A percentile compares a stretch with the other conserved stretches of the same genome.
These are phyloP conservation scores for Phodopus roborovskii DNA, from an alignment of 2,113 vertebrate genomes.

Conservation along the genomic window DNA sequence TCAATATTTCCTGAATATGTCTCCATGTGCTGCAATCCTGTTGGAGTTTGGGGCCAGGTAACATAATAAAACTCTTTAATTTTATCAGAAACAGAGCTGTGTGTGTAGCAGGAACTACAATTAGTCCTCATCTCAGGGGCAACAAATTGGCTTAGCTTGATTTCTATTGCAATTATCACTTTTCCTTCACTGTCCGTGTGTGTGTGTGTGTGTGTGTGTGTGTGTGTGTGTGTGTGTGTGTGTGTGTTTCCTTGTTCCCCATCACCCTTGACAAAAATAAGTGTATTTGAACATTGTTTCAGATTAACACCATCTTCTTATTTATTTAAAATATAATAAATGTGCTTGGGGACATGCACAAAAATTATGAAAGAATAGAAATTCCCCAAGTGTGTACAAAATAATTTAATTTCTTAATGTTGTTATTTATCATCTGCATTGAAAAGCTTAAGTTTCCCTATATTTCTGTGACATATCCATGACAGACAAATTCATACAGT, in stretches of 20 bases:
- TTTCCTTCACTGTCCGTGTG: neutral
- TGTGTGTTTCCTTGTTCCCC: neutral
- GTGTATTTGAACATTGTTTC: neutral
- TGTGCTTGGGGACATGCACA: neutral
- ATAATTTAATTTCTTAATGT: neutral
- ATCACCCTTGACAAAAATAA: neutral
- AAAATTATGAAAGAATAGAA: conserved; percentile 36
- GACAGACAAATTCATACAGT: neutral
- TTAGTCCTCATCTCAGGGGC: neutral
- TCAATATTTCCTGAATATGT: neutral
- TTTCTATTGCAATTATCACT: neutral
- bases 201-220: too few relatives aligned
- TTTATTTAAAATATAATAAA: conserved; percentile 27
- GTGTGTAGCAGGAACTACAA: neutral
- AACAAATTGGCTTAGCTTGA: neutral
- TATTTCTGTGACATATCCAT: neutral
- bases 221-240: too few relatives aligned
- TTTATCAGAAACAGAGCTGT: neutral
- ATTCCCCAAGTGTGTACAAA: neutral
- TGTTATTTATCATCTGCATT: neutral
- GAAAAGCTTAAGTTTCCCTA: neutral
- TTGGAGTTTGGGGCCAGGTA: neutral
- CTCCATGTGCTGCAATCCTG: neutral
- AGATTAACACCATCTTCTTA: neutral
- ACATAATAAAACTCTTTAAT: neutral